Percentiles rank a stretch among this genome's conserved stretches.
These are phyloP conservation scores for Trinorchestia longiramus DNA, from an alignment of 1,140 invertebrate species.

Conservation along the genomic window DNA sequence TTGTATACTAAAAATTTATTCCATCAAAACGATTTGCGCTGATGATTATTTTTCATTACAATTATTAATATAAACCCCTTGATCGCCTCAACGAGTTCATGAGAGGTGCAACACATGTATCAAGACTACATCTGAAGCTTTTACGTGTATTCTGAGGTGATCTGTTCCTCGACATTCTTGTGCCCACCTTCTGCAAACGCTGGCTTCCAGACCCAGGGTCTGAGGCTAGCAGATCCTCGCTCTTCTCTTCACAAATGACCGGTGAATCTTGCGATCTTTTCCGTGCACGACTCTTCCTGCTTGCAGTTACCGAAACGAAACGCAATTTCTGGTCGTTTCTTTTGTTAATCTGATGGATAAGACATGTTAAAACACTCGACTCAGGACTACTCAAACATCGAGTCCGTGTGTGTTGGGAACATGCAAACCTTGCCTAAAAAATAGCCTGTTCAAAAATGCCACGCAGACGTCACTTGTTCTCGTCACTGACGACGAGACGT, in stretches of 20 bases:
- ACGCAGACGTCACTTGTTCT: slow-evolving; percentile 16
- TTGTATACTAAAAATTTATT: too few relatives aligned
- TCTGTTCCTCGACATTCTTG: not conserved
- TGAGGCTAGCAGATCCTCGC: too few relatives aligned
- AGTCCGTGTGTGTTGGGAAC: slow-evolving; percentile 36
- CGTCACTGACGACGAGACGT: slow-evolving; percentile 7
- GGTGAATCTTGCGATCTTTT: not conserved
- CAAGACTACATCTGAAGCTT: not conserved
- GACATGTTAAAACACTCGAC: slow-evolving; percentile 42
- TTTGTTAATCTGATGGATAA: slow-evolving; percentile 40
- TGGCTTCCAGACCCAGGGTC: not conserved
- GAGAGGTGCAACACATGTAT: not conserved
- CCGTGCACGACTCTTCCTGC: slow-evolving; percentile 5
- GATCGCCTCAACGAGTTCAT: not conserved
- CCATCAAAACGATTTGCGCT: not conserved
- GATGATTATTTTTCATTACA: not conserved
- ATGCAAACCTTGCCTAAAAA: slow-evolving; percentile 36
- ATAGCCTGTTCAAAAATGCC: slow-evolving; percentile 38
- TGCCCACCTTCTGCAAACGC: not conserved
- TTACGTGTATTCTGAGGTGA: not conserved
- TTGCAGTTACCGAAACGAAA: slow-evolving; percentile 26
- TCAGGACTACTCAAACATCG: slow-evolving; percentile 34
- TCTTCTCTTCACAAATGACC: not conserved
- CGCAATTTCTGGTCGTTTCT: slow-evolving; percentile 38
- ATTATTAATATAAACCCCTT: not conserved